phyloP scores from a whole-genome alignment of 2,797 vertebrate species.

The Carapus acus region DNA sequence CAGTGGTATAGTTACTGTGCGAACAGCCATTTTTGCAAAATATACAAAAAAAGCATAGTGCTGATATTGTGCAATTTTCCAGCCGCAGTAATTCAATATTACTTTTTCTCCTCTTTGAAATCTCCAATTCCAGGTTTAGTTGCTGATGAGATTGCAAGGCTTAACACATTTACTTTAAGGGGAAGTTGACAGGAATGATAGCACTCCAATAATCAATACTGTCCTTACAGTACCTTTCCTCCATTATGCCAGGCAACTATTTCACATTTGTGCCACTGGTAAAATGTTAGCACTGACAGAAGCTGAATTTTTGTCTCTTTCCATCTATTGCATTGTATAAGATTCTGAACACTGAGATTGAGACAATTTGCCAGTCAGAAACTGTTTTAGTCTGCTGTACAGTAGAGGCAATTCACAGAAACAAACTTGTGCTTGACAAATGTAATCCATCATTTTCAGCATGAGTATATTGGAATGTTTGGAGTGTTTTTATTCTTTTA shows the following conservation, averaged over 20 bases:
- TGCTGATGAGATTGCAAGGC: not conserved
- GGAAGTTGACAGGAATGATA: not conserved
- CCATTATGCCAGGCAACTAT: not conserved
- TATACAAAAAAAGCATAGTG: too few relatives aligned
- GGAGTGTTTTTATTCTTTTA: not conserved
- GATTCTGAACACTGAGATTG: slow-evolving; percentile 1
- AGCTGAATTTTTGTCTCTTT: not conserved
- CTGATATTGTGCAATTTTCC: too few relatives aligned
- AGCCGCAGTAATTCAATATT: not conserved
- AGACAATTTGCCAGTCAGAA: not conserved
- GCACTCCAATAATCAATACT: not conserved
- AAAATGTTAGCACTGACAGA: not conserved
- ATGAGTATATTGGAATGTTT: too few relatives aligned
- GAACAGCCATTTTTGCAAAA: too few relatives aligned
- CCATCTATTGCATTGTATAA: not conserved
- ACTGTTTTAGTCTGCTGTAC: slow-evolving; percentile 3
- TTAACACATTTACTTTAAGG: not conserved
- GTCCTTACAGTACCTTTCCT: not conserved
- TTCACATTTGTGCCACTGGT: not conserved
- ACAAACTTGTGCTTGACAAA: slow-evolving; percentile 10
- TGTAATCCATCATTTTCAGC: slow-evolving; percentile 4
- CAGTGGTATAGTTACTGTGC: too few relatives aligned
- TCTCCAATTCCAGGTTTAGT: not conserved
- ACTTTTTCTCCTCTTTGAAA: not conserved
- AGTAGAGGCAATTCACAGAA: not conserved